Conservation (phyloP, 2,797 vertebrate species). For the Enteromius viviparus region DNA sequence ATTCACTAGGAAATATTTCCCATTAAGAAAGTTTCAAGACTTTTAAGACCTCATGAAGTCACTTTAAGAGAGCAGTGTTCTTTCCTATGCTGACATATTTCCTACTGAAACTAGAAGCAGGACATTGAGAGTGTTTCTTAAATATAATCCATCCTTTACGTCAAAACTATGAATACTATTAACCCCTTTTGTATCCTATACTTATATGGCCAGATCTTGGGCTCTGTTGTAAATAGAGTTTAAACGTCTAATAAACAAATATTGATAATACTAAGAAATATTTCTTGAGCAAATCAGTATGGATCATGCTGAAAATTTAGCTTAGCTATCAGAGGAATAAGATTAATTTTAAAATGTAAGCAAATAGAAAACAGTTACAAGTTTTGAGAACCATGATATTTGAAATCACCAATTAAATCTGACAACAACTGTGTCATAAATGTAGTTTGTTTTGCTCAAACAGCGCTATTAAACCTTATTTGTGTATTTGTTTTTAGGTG, state of each 20-base stretch:
- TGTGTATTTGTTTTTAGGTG: too few species aligned
- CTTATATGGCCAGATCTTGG: too few species aligned
- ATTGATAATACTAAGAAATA: background rate
- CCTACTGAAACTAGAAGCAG: background rate
- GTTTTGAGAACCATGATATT: too few species aligned
- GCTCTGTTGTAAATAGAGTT: too few species aligned
- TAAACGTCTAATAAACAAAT: too few species aligned
- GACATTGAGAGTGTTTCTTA: background rate
- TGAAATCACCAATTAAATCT: too few species aligned
- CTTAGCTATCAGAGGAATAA: background rate
- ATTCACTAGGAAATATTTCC: conserved; percentile 5
- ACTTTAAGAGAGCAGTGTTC: background rate
- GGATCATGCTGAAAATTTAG: background rate
- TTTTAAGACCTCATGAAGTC: background rate
- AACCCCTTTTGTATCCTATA: too few species aligned
- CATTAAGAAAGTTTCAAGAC: background rate
- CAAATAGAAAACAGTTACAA: too few species aligned
- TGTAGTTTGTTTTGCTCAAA: too few species aligned
- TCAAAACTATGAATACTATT: background rate
- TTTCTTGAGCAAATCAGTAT: background rate
- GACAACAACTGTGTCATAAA: too few species aligned
- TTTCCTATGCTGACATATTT: background rate
- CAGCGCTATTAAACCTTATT: too few species aligned
- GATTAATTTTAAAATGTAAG: background rate
- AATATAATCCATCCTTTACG: background rate